phyloP scores from a whole-genome alignment of 2,797 vertebrate species.

The Amazona ochrocephala region DNA sequence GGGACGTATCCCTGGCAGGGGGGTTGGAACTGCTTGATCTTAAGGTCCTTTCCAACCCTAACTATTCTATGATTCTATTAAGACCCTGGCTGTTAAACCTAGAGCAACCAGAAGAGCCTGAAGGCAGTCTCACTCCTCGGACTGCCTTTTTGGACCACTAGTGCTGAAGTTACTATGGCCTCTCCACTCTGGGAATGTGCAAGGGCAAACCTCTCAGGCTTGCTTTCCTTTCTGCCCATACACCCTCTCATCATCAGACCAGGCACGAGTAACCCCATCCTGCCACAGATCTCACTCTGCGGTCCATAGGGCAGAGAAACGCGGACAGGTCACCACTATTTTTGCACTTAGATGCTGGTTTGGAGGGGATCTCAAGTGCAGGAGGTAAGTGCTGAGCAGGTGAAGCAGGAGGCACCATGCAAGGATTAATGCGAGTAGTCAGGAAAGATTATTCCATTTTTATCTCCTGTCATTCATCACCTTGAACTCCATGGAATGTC shows the following conservation, averaged over 20 bases:
- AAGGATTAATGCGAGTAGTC: background rate
- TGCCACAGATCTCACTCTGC: background rate
- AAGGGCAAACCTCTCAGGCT: background rate
- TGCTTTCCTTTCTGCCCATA: background rate
- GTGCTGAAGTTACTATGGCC: fast-evolving
- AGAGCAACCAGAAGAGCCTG: background rate
- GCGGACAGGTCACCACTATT: background rate
- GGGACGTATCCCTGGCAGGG: no score
- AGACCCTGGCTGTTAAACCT: background rate
- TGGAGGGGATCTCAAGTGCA: background rate
- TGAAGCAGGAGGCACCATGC: background rate
- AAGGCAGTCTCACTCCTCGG: background rate
- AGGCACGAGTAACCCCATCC: background rate
- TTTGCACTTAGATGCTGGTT: background rate
- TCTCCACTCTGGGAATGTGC: fast-evolving
- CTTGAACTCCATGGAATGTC: background rate
- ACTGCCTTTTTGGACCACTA: background rate
- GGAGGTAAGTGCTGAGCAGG: background rate
- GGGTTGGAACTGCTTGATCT: no score
- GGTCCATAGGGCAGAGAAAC: background rate
- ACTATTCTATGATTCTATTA: background rate
- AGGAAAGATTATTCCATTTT: conserved; percentile 16
- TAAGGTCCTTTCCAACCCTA: no score
- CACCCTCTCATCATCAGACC: background rate
- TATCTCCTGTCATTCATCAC: conserved; percentile 1